Evolutionary conservation across 2,888 invertebrate species (phyloP).

Genomic region (Polydrusus tereticollis): DNA sequence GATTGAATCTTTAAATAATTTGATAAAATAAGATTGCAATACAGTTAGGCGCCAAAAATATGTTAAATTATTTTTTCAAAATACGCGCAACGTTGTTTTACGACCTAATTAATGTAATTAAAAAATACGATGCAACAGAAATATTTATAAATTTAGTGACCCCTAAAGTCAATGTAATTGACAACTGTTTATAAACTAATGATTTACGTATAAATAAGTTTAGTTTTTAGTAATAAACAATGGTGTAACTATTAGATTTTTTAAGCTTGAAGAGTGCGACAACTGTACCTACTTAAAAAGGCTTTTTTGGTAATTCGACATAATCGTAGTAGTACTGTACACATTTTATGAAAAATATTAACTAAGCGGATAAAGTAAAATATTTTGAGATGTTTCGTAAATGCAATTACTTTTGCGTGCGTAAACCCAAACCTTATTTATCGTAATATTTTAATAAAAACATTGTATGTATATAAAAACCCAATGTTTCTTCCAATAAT

Average conservation of each 20-base stretch:
- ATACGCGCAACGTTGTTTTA: neutral
- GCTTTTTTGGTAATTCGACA: too few relatives aligned
- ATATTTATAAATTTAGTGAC: neutral
- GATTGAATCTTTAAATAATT: too few relatives aligned
- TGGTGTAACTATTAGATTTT: neutral
- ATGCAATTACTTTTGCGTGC: neutral
- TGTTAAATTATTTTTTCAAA: too few relatives aligned
- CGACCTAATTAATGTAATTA: neutral
- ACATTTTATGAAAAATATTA: too few relatives aligned
- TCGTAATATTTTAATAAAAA: neutral
- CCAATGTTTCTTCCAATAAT: neutral
- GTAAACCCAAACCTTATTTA: neutral
- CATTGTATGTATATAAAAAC: neutral
- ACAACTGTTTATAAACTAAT: neutral
- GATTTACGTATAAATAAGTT: neutral
- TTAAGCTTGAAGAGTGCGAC: too few relatives aligned
- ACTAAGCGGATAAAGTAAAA: neutral
- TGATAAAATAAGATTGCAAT: too few relatives aligned
- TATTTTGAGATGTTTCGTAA: neutral
- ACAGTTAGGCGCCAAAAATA: too few relatives aligned
- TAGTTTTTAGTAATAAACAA: neutral
- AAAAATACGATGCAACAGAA: neutral
- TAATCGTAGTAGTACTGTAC: too few relatives aligned
- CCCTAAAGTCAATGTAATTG: neutral
- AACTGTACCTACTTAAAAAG: too few relatives aligned